Evolutionary conservation across 2,113 vertebrate species (phyloP).

Genomic region (Shinisaurus crocodilurus): DNA sequence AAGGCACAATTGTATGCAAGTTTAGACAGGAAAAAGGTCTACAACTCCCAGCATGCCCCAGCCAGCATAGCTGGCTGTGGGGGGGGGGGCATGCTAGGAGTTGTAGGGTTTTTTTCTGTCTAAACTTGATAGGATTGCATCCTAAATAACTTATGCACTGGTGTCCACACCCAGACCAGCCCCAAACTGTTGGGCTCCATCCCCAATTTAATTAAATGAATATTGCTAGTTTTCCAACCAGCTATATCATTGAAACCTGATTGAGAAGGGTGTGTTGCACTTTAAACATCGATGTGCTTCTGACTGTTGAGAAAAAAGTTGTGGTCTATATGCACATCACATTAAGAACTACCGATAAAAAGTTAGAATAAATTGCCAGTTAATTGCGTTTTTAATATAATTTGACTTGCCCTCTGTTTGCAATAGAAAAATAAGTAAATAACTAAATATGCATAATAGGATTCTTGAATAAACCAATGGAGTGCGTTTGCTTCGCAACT

Average conservation of each 20-base stretch:
- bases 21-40: too few relatives aligned
- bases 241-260: not conserved
- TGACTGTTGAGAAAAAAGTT: not conserved
- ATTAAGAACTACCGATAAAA: not conserved
- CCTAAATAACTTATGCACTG: too few relatives aligned
- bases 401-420: not conserved
- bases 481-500: not conserved
- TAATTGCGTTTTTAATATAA: constrained; percentile 2
- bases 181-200: too few relatives aligned
- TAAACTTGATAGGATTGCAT: too few relatives aligned
- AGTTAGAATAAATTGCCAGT: not conserved
- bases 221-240: not conserved
- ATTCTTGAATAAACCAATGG: not conserved
- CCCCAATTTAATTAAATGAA: not conserved
- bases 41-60: too few relatives aligned
- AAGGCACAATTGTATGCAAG: too few relatives aligned
- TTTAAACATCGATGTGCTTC: not conserved
- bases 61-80: too few relatives aligned
- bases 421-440: not conserved
- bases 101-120: too few relatives aligned
- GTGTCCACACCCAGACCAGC: too few relatives aligned
- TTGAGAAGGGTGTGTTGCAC: not conserved
- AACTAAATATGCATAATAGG: not conserved
- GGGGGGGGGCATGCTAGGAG: too few relatives aligned
- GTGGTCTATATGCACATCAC: fast-evolving